These are phyloP conservation scores for Myotis yumanensis DNA, from an alignment of 2,113 vertebrate species.

Conservation along the genomic window DNA sequence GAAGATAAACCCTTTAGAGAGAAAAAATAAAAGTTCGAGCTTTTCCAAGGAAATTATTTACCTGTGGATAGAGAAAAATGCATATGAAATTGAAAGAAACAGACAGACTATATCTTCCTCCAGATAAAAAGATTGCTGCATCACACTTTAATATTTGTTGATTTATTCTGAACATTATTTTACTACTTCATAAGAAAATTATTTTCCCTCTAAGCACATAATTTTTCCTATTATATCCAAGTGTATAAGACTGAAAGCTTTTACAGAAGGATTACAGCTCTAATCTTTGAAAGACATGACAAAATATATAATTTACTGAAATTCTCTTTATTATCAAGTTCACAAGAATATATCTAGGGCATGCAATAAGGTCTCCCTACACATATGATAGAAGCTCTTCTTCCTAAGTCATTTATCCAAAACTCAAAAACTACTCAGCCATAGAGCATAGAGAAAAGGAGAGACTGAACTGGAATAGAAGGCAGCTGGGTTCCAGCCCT, in stretches of 20 bases:
- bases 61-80: constrained; percentile 34
- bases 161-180: constrained; percentile 62
- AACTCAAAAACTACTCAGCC: not conserved
- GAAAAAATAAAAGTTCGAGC: constrained; percentile 29
- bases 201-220: constrained; percentile 34
- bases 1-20: constrained; percentile 60
- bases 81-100: constrained; percentile 54
- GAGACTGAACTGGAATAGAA: not conserved
- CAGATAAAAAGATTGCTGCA: constrained; percentile 42
- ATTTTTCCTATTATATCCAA: constrained; percentile 53
- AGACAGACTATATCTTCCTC: constrained; percentile 35
- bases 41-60: constrained; percentile 60
- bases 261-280: constrained; percentile 33
- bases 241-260: constrained; percentile 38
- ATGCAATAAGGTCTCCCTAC: constrained; percentile 22
- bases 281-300: constrained; percentile 57
- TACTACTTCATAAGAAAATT: constrained; percentile 67
- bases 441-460: not conserved
- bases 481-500: not conserved
- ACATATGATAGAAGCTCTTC: not conserved
- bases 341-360: constrained; percentile 28
- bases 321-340: constrained; percentile 63
- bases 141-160: constrained; percentile 57
- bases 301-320: constrained; percentile 64
- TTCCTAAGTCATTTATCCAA: constrained; percentile 3